Base-by-base conservation (phyloP, 1,140 invertebrate species). In the Oscheius sp. region DNA sequence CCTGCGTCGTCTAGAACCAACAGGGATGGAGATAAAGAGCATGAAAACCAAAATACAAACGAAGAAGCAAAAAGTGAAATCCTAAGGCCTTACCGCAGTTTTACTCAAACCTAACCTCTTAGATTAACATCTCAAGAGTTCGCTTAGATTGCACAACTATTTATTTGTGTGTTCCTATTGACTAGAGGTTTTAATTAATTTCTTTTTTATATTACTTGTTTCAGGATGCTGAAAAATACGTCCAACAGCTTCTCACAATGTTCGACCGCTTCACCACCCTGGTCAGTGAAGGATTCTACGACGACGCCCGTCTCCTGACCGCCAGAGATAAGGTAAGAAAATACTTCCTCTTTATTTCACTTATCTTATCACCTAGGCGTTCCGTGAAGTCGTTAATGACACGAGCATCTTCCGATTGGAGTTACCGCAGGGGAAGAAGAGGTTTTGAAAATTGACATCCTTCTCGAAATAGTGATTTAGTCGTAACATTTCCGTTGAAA, bases 191-290 rank as follows among this genome's bases (percentile, higher is more conserved):
- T 45, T 18, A 15, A 45, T 45, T 45, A 23, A 45, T 32, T 15
- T n/a, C 31, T n/a, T 63, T 34, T 29, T 32, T 18, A 15, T 32
- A 58, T 29, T 58, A 36, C 52, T n/a, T 49, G 76, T 80, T 80
- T 36, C 74, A 95, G 86, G 96, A 99, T 85, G 96, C 94, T 1
- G 96, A 99, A 86, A 97, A 98, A 87, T 99, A 99, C 88, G 95
- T 99, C 10, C 95, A 99, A 85, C 90, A 95, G 75, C 86, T 99
- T 61, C 87, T 99, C 67, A 91, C 93, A 76, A 88, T 99, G 36
- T 99, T 97, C 86, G 90, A 91, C 77, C 89, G 90, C 81, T 99
- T 97, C 85, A 97, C 93, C 85, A 87, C 88, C 35, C 88, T 99
- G 73, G 95, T 97, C 4, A 91, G 90, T 80, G 92, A 97, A 79